A percentile compares a stretch with the other conserved stretches of the same genome.
Conservation (phyloP, 2,113 vertebrate genomes). For the Centropus unirufus region DNA sequence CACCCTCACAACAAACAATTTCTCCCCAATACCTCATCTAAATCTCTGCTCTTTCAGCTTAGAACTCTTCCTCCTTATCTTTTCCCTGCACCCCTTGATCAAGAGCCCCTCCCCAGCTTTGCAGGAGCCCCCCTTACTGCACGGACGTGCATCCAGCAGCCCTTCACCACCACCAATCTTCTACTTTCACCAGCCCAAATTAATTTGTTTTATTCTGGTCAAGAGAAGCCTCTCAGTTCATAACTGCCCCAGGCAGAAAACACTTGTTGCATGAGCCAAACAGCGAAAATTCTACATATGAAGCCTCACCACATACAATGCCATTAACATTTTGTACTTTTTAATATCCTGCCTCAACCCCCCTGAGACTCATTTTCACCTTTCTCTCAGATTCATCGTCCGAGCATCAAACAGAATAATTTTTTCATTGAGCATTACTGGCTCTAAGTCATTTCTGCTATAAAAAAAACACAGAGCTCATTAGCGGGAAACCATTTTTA, state of each 20-base stretch:
- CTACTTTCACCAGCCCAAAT: background rate
- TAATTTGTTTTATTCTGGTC: background rate
- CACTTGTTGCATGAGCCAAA: background rate
- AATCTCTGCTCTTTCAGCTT: no score
- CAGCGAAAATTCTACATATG: background rate
- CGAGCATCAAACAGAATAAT: background rate
- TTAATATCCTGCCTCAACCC: background rate
- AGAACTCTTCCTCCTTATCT: no score
- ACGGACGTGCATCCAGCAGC: accelerated
- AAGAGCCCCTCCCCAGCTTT: no score
- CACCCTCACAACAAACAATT: no score
- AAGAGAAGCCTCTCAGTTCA: background rate
- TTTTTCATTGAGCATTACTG: background rate
- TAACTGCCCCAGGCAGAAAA: background rate
- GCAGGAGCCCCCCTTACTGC: no score
- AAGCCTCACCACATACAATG: background rate
- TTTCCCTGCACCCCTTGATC: no score
- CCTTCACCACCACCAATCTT: accelerated
- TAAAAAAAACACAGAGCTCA: background rate
- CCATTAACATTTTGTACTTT: background rate
- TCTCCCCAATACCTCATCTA: no score
- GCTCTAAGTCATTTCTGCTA: background rate
- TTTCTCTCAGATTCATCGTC: background rate
- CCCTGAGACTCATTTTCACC: background rate
- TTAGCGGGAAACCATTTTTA: slow-evolving; percentile 30